Evolutionary conservation across 2,888 invertebrate genomes (phyloP).

Genomic region (Drosophila meridiana): DNA sequence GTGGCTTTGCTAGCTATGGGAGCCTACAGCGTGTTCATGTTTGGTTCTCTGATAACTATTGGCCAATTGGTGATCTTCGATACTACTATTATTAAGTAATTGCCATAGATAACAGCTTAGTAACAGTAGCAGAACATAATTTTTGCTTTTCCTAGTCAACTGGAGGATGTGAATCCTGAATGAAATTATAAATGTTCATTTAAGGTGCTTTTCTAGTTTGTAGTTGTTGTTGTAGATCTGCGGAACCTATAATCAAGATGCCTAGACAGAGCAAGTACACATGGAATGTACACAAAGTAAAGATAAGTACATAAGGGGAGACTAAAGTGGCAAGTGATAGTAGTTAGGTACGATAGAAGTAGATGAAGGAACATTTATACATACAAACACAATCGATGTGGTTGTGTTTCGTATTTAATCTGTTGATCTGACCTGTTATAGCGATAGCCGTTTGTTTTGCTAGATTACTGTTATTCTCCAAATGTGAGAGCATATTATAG

Average conservation of each 20-base stretch:
- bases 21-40: conserved; percentile 11
- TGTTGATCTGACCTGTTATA: conserved; percentile 83
- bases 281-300: conserved; percentile 13
- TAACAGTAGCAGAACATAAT: conserved; percentile 10
- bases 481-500: conserved; percentile 85
- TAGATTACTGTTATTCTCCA: conserved; percentile 85
- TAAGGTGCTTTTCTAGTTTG: conserved; percentile 15
- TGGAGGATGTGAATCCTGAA: conserved; percentile 11
- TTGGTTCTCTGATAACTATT: neutral
- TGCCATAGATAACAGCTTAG: conserved; percentile 10
- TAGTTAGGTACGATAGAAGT: conserved; percentile 53
- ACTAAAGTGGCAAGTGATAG: conserved; percentile 48
- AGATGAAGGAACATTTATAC: conserved; percentile 59
- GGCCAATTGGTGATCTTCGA: conserved; percentile 19
- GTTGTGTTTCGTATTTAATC: conserved; percentile 39
- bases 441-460: conserved; percentile 84
- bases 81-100: conserved; percentile 21
- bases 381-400: conserved; percentile 41
- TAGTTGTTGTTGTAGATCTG: conserved; percentile 4
- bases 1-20: conserved; percentile 16
- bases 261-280: conserved; percentile 18
- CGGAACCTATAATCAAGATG: conserved; percentile 25
- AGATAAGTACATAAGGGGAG: conserved; percentile 9
- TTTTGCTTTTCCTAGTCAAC: neutral
- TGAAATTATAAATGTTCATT: conserved; percentile 6